These are phyloP conservation scores for Pterois miles DNA, from an alignment of 2,797 vertebrate genomes.

Conservation along the genomic window DNA sequence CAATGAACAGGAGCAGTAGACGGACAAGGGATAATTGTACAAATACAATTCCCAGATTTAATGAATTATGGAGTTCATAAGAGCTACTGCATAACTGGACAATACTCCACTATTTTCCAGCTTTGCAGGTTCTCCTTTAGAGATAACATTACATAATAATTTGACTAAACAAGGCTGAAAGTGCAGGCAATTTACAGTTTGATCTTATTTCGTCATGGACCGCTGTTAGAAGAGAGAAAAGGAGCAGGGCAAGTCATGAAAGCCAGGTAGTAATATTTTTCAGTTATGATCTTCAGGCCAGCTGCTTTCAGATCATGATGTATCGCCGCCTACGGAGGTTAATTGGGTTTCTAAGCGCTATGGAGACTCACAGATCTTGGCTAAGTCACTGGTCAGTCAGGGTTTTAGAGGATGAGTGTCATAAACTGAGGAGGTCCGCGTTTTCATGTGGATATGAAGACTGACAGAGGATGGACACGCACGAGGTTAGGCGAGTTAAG, in stretches of 20 bases:
- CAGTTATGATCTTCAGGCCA: constrained; percentile 8
- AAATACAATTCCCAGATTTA: not conserved
- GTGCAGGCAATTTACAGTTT: not conserved
- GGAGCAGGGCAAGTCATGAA: not conserved
- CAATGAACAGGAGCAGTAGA: not conserved
- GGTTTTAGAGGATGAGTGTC: constrained; percentile 19
- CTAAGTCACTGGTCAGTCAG: constrained; percentile 8
- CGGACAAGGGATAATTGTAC: not conserved
- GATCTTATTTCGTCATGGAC: not conserved
- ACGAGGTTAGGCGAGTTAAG: constrained; percentile 14
- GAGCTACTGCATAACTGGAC: not conserved
- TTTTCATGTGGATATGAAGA: constrained; percentile 10
- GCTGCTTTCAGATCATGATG: constrained; percentile 32
- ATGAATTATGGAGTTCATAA: not conserved
- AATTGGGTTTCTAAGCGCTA: constrained; percentile 37
- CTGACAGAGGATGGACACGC: constrained; percentile 11
- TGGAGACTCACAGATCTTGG: constrained; percentile 25
- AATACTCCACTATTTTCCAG: not conserved
- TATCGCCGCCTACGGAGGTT: constrained; percentile 9
- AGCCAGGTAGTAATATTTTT: constrained; percentile 11
- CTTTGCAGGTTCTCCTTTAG: not conserved
- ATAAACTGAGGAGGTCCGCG: constrained; percentile 4
- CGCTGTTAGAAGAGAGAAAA: not conserved
- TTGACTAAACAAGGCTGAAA: not conserved
- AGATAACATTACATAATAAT: not conserved